A percentile compares a stretch with the other conserved stretches of the same genome.
Evolutionary conservation across 2,113 vertebrate species (phyloP).

Genomic region (Ibidorhyncha struthersii): DNA sequence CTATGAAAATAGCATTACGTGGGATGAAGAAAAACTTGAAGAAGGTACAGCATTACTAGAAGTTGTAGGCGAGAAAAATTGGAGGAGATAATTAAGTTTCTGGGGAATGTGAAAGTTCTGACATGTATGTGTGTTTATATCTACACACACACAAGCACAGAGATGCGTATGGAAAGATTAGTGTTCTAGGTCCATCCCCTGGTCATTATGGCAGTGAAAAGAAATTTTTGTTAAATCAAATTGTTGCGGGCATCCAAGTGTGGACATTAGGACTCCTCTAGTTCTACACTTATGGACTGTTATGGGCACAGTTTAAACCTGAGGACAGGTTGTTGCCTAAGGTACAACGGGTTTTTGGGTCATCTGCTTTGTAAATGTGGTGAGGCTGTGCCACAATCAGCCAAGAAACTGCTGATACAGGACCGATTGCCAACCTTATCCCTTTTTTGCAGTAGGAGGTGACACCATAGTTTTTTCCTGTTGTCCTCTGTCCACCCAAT

Average conservation of each 20-base stretch:
- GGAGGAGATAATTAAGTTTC: not conserved
- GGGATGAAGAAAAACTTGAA: conserved; percentile 12
- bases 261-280: not conserved
- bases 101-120: not conserved
- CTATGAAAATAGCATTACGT: not conserved
- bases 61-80: not conserved
- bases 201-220: not conserved
- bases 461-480: not conserved
- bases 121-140: not conserved
- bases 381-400: not conserved
- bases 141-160: not conserved
- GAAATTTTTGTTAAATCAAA: not conserved
- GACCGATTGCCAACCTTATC: rapidly evolving
- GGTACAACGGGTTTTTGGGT: not conserved
- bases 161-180: not conserved
- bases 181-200: not conserved
- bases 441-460: not conserved
- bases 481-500: not conserved
- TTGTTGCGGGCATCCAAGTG: not conserved
- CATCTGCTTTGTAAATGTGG: not conserved
- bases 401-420: not conserved
- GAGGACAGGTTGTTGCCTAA: not conserved
- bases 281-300: not conserved
- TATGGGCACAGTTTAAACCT: not conserved
- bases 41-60: conserved; percentile 14